Evolutionary conservation across 2,113 vertebrate genomes (phyloP).

Genomic region (Eidolon helvum): DNA sequence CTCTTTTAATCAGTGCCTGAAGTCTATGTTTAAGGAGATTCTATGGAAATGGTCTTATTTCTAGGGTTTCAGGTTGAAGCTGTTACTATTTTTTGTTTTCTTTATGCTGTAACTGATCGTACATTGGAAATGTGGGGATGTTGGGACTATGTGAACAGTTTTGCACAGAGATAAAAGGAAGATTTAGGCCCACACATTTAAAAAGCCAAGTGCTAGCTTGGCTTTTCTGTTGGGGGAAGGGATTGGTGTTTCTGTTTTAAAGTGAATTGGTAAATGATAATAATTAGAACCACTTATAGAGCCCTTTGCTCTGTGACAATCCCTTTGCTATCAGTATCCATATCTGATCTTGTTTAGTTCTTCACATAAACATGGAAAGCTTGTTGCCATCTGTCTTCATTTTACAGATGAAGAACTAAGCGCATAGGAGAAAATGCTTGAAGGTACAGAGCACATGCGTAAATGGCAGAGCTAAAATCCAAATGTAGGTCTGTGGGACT

Average conservation of each 20-base stretch:
- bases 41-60: slow-evolving; percentile 27
- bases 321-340: background rate
- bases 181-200: background rate
- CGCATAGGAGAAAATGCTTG: background rate
- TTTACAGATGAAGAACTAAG: slow-evolving; percentile 12
- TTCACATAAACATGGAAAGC: background rate
- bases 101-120: slow-evolving; percentile 25
- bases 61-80: background rate
- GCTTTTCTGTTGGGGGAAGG: background rate
- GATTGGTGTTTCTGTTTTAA: slow-evolving; percentile 4
- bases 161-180: slow-evolving; percentile 39
- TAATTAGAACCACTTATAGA: slow-evolving; percentile 7
- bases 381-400: background rate
- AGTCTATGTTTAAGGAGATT: background rate
- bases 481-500: background rate
- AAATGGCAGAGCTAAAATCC: background rate
- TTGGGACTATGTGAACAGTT: slow-evolving; percentile 8
- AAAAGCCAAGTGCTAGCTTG: background rate
- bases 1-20: background rate
- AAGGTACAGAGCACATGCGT: background rate
- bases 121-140: slow-evolving; percentile 17
- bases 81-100: slow-evolving; percentile 35
- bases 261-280: background rate
- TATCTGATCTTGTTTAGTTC: background rate
- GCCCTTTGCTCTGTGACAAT: background rate